Base-by-base conservation (phyloP, 2,888 invertebrate species). In the Gasteruption jaculator region DNA sequence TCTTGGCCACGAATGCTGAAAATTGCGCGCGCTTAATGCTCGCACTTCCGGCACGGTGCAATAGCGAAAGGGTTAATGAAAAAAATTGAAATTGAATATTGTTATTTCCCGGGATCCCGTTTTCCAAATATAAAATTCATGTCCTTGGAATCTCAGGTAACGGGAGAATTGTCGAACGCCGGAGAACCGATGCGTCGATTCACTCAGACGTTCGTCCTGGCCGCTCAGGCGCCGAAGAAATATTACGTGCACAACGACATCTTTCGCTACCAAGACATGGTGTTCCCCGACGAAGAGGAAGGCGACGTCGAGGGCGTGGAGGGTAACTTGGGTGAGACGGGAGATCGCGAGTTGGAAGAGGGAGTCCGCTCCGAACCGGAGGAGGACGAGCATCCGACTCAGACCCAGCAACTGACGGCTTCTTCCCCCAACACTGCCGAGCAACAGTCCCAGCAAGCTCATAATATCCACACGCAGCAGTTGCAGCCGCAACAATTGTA, bases 181-280 rank as follows among this genome's bases (percentile, higher is more conserved):
- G 94, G 94, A 10, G 87, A 92, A 68, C 94, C 94, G 39, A 94
- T 95, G 94, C 82, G 96, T 16, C 86, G 95, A 43, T 97, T 97
- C 75, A 94, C 95, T 69, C 96, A 97, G 77, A 96, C 96, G 0
- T 92, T 97, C 76, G 95, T 97, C 43, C 75, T 97, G 71, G 95
- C 91, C 48, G 86, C 92, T 46, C 94, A 95, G 74, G 87, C 91
- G 43, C 93, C 95, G 45, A 95, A 93, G 77, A 93, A 94, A 76
- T 97, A 94, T 77, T 97, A 96, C 72, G 96, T 97, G 47, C 93
- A 94, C 74, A 97, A 97, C 73, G 96, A 97, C 75, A 96, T 97
- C 73, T 97, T 97, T 75, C 88, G 95, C 52, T 97, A 96, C 73
- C 95, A 95, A 81, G 92, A 71, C 40, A 55, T 67, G 50, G 68